A percentile compares a stretch with the other conserved stretches of the same genome.
Conservation (phyloP, 2,888 invertebrate species). For the Troides helena region DNA sequence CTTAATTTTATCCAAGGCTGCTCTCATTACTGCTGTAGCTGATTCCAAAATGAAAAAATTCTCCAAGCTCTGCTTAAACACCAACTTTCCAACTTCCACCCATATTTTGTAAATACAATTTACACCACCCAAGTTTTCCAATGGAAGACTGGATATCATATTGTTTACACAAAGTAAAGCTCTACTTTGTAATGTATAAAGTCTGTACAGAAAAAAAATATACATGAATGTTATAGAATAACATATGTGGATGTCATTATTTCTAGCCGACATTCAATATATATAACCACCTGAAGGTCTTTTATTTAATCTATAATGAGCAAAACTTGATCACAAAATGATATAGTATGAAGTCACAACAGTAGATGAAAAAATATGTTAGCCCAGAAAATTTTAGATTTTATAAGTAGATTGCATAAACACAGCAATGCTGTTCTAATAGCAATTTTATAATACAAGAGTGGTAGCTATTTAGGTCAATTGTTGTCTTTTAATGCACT, state of each 20-base stretch:
- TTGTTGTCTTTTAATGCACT: too few species aligned
- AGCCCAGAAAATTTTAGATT: too few species aligned
- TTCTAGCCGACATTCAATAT: neutral
- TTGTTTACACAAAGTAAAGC: slow-evolving; percentile 86
- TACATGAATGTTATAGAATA: too few species aligned
- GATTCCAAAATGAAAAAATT: slow-evolving; percentile 83
- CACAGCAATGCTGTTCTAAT: too few species aligned
- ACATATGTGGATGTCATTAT: too few species aligned
- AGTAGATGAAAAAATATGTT: too few species aligned
- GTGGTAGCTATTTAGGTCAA: too few species aligned
- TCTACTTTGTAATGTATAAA: slow-evolving; percentile 80
- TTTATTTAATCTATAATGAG: neutral
- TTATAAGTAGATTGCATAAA: too few species aligned
- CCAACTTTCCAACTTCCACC: slow-evolving; percentile 83
- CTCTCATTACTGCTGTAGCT: slow-evolving; percentile 86
- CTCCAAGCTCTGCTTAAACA: slow-evolving; percentile 77
- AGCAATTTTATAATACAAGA: too few species aligned
- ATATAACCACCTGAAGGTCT: neutral
- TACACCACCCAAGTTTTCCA: slow-evolving; percentile 84
- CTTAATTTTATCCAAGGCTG: slow-evolving; percentile 85
- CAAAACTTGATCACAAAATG: too few species aligned
- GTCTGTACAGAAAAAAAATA: slow-evolving; percentile 53
- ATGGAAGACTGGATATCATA: slow-evolving; percentile 81
- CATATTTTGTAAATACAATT: slow-evolving; percentile 82
- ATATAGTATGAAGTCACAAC: too few species aligned